These are phyloP conservation scores for Smutsia temminckii DNA, from an alignment of 2,797 vertebrate genomes.

Conservation along the genomic window DNA sequence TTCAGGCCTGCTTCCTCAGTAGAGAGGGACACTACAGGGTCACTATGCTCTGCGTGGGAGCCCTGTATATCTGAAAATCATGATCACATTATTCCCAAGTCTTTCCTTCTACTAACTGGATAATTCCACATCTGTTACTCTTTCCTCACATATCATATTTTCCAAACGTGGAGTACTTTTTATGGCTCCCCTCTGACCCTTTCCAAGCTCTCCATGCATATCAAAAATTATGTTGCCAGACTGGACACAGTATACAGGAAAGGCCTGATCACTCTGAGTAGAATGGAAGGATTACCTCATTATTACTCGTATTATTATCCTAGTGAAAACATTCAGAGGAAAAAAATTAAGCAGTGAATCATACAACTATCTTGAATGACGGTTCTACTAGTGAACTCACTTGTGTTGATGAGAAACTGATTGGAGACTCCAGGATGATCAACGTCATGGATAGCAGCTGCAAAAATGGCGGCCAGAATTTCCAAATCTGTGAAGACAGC, in stretches of 20 bases:
- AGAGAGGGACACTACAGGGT: not conserved
- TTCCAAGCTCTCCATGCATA: slow-evolving; percentile 7
- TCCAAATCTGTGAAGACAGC: slow-evolving; percentile 98
- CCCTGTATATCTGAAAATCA: not conserved
- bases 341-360: slow-evolving; percentile 46
- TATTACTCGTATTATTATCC: slow-evolving; percentile 57
- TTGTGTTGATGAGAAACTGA: slow-evolving; percentile 99
- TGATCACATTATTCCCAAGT: not conserved
- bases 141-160: slow-evolving; percentile 54
- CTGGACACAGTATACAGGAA: slow-evolving; percentile 65
- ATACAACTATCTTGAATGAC: slow-evolving; percentile 30
- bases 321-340: slow-evolving; percentile 70
- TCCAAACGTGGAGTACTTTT: slow-evolving; percentile 54
- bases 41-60: not conserved
- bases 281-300: slow-evolving; percentile 73
- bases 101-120: not conserved
- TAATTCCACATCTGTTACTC: slow-evolving; percentile 55
- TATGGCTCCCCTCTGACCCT: slow-evolving; percentile 48
- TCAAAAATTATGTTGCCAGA: slow-evolving; percentile 49
- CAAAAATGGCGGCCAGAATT: slow-evolving; percentile 97
- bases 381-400: slow-evolving; percentile 87
- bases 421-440: slow-evolving; percentile 99
- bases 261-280: slow-evolving; percentile 37
- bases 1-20: not conserved
- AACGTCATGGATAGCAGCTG: slow-evolving; percentile 98